phyloP scores from a whole-genome alignment of 2,888 invertebrate species.

The Tipula lateralis region DNA sequence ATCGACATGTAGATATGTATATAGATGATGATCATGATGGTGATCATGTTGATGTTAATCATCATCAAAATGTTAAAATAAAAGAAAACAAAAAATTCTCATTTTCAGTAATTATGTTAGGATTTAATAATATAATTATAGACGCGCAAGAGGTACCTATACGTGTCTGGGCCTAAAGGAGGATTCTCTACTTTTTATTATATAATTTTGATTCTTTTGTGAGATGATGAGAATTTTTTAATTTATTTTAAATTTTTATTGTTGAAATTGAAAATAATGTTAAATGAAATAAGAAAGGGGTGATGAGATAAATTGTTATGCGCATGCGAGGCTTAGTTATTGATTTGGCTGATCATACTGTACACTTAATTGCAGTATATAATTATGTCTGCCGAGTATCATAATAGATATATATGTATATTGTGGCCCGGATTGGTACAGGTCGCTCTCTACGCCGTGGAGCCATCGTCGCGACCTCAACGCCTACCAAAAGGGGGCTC shows the following conservation, averaged over 20 bases:
- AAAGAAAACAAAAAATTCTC: constrained; percentile 11
- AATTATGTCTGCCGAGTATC: no score
- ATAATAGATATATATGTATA: no score
- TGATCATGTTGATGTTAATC: constrained; percentile 19
- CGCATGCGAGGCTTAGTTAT: not conserved
- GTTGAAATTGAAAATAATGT: not conserved
- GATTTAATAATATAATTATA: constrained; percentile 24
- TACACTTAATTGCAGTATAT: no score
- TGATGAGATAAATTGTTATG: not conserved
- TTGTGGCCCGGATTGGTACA: no score
- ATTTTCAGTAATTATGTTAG: constrained; percentile 19
- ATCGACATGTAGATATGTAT: not conserved
- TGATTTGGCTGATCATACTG: not conserved
- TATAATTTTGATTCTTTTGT: constrained; percentile 24
- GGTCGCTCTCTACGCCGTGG: no score
- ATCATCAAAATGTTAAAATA: constrained; percentile 24
- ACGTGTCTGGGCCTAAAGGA: constrained; percentile 24
- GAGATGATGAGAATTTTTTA: constrained; percentile 19
- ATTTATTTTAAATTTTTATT: not conserved
- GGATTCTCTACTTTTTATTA: not conserved
- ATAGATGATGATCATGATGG: not conserved
- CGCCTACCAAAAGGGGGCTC: no score
- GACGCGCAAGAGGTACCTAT: constrained; percentile 15
- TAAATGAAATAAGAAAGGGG: constrained; percentile 24
- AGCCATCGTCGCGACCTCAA: no score